Base-by-base conservation (phyloP, 64 coral and sea anemone species). In the Montipora efflorescens region DNA sequence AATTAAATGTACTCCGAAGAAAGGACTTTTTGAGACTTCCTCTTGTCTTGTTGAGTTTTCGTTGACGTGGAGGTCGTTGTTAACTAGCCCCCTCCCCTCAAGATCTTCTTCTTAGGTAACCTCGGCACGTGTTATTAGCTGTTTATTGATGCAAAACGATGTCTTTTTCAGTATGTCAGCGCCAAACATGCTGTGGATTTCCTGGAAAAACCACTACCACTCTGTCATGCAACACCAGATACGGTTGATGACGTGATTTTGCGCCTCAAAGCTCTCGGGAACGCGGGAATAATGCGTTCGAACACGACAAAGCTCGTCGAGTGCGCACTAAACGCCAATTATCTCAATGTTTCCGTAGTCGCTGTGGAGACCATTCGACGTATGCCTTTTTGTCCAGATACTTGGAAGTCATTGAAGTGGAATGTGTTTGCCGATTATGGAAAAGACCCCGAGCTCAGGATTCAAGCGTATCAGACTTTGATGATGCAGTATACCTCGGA, bases 271-370 rank as follows among this genome's bases (percentile, higher is more conserved):
- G 90, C 90, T 15, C 79, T 96, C 61, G 95, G 95, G 2, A 96
- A 96, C 50, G 90, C 90, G 14, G 84, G 90, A 3, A 87, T 36
- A n/a, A 15, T 92, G 85, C 52, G 47, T 5, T 58, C 58, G 16
- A 80, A 87, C 16, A 52, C 84, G 22, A 19, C 9, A 10, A 18
- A 96, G 4, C 84, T 96, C 18, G 78, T 96, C 3, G 18, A 55
- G 46, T 96, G 95, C 78, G 84, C 90, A 12, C 71, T 82, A 19
- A 59, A 81, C n/a, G 87, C 95, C 28, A 96, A 96, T 48, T 96
- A 92, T 11, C 87, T 69, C 45, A 96, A 96, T 46, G 80, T 96
- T 4, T 89, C 95, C 23, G 84, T 91, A 9, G 90, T 88, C 45
- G 95, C 87, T 4, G 62, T 96, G 44, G 77, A 96, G 43, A 77